These are phyloP conservation scores for Dromococcyx pavoninus DNA, from an alignment of 2,797 vertebrate genomes.

Conservation along the genomic window DNA sequence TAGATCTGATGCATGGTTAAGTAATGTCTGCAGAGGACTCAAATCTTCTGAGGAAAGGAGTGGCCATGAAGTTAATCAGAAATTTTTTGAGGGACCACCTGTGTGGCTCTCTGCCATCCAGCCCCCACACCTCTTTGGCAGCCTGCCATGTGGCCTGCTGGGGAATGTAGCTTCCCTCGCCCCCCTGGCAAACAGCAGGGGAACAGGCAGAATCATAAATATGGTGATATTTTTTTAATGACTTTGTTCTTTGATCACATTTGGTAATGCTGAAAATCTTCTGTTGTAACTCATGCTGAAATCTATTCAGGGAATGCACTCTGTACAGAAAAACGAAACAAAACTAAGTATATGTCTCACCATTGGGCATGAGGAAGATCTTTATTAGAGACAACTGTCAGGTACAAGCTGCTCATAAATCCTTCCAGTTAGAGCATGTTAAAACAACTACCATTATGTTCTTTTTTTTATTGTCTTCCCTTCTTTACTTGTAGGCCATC, in stretches of 20 bases:
- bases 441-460: neutral
- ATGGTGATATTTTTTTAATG: neutral
- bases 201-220: constrained; percentile 5
- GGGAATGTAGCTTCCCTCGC: constrained; percentile 6
- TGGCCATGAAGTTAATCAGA: constrained; percentile 35
- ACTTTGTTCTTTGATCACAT: constrained; percentile 24
- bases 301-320: neutral
- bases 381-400: neutral
- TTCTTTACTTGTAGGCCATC: neutral
- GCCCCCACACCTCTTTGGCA: constrained; percentile 37
- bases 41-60: constrained; percentile 56
- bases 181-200: constrained; percentile 29
- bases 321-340: constrained; percentile 19
- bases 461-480: neutral
- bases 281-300: neutral
- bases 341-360: neutral
- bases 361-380: neutral
- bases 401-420: constrained; percentile 27
- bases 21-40: constrained; percentile 1
- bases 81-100: constrained; percentile 61
- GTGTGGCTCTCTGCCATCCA: constrained; percentile 58
- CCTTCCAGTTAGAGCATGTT: neutral
- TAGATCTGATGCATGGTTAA: constrained; percentile 26
- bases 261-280: neutral
- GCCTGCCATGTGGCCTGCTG: constrained; percentile 15